Evolutionary conservation across 2,888 invertebrate species (phyloP).

Genomic region (Seira sanloemensis): DNA sequence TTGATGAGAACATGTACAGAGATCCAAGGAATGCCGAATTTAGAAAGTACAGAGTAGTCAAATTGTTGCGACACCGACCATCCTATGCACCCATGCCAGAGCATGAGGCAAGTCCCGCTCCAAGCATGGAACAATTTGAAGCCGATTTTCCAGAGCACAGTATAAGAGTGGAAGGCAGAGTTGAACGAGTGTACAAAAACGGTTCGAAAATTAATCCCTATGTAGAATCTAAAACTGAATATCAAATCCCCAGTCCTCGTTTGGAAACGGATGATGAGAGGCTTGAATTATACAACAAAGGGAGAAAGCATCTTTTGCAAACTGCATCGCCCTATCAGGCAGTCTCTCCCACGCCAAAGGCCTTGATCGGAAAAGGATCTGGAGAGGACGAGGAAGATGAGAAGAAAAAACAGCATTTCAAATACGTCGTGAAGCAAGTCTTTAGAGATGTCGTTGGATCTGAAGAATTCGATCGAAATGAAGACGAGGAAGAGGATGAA

Average conservation of each 20-base stretch:
- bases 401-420: constrained; percentile 8
- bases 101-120: constrained; percentile 21
- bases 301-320: background rate
- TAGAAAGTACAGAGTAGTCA: constrained; percentile 42
- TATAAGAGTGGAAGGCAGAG: constrained; percentile 41
- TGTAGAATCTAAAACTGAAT: background rate
- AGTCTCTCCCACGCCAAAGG: too few species aligned
- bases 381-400: background rate
- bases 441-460: constrained; percentile 34
- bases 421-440: constrained; percentile 43
- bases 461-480: background rate
- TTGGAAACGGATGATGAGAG: constrained; percentile 8
- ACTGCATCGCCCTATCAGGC: background rate
- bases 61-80: constrained; percentile 38
- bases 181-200: constrained; percentile 53
- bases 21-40: constrained; percentile 42
- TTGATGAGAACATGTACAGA: constrained; percentile 21
- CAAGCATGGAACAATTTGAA: constrained; percentile 56
- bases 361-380: too few species aligned
- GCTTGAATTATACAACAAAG: constrained; percentile 2
- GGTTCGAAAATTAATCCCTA: constrained; percentile 13
- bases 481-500: background rate
- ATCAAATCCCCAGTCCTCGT: background rate
- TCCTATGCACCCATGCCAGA: constrained; percentile 15
- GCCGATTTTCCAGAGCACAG: constrained; percentile 55